These are phyloP conservation scores for Vanacampus margaritifer DNA, from an alignment of 2,113 vertebrate species.

Conservation along the genomic window DNA sequence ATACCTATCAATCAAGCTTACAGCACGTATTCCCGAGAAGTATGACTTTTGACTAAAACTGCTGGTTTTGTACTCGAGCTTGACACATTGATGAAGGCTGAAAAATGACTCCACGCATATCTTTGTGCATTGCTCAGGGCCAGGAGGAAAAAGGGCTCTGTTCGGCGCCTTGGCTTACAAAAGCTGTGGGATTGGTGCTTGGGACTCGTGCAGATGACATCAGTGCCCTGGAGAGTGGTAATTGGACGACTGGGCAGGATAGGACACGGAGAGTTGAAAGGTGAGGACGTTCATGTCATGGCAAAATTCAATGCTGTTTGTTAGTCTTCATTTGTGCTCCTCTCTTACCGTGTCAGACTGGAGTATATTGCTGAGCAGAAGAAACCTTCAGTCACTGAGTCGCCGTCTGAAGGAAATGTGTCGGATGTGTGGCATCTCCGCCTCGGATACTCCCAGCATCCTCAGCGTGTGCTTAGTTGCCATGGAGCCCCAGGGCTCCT, in stretches of 20 bases:
- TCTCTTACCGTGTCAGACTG: slow-evolving; percentile 78
- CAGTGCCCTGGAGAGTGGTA: slow-evolving; percentile 95
- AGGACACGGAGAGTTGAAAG: slow-evolving; percentile 95
- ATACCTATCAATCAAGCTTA: slow-evolving; percentile 6
- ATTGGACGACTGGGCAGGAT: slow-evolving; percentile 96
- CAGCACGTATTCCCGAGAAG: slow-evolving; percentile 1
- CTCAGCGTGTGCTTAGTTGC: slow-evolving; percentile 95
- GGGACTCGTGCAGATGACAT: slow-evolving; percentile 95
- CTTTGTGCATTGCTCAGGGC: slow-evolving; percentile 70
- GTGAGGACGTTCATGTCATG: slow-evolving; percentile 58
- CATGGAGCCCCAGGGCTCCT: slow-evolving; percentile 95
- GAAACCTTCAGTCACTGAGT: slow-evolving; percentile 91
- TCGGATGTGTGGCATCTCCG: slow-evolving; percentile 95
- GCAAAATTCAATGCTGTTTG: not conserved
- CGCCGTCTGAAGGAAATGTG: slow-evolving; percentile 96
- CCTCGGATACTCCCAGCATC: slow-evolving; percentile 94
- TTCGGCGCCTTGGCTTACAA: slow-evolving; percentile 90
- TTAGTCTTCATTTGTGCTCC: not conserved
- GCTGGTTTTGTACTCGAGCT: not conserved
- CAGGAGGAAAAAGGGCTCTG: slow-evolving; percentile 98
- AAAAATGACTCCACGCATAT: not conserved
- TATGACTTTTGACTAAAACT: not conserved
- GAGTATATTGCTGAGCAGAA: slow-evolving; percentile 93
- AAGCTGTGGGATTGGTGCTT: slow-evolving; percentile 99
- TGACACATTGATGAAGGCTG: not conserved